phyloP scores from a whole-genome alignment of 2,888 invertebrate species.

The Carabus problematicus region DNA sequence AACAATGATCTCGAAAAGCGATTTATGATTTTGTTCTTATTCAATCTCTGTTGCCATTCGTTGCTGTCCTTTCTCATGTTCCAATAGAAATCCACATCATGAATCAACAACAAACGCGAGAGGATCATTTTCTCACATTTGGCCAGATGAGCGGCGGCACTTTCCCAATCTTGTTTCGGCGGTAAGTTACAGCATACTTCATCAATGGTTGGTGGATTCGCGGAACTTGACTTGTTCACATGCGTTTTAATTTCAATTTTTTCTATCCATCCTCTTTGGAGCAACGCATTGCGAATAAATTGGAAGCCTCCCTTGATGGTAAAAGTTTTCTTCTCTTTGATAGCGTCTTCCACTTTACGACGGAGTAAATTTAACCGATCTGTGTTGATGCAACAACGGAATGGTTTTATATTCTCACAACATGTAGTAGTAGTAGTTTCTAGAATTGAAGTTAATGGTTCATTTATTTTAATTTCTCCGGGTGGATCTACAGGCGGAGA shows the following conservation, averaged over 20 bases:
- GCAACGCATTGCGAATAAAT: slow-evolving; percentile 72
- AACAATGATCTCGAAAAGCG: slow-evolving; percentile 87
- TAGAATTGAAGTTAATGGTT: slow-evolving; percentile 8
- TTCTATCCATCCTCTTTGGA: slow-evolving; percentile 77
- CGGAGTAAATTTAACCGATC: slow-evolving; percentile 71
- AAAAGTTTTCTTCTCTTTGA: slow-evolving; percentile 71
- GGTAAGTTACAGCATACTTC: slow-evolving; percentile 57
- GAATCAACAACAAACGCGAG: slow-evolving; percentile 78
- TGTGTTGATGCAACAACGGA: slow-evolving; percentile 66
- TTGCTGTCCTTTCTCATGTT: slow-evolving; percentile 84
- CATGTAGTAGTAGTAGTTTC: slow-evolving; percentile 14
- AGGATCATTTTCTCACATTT: slow-evolving; percentile 72
- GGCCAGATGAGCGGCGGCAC: slow-evolving; percentile 60
- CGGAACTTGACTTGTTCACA: slow-evolving; percentile 12
- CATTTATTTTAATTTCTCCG: slow-evolving; percentile 13
- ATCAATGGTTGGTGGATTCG: slow-evolving; percentile 47
- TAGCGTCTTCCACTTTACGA: slow-evolving; percentile 70
- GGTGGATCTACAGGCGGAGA: slow-evolving; percentile 23
- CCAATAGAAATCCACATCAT: slow-evolving; percentile 89
- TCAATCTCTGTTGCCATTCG: slow-evolving; percentile 70
- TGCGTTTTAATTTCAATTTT: slow-evolving; percentile 61
- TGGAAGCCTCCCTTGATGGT: slow-evolving; percentile 72
- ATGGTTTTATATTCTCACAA: slow-evolving; percentile 56
- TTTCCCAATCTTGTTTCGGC: slow-evolving; percentile 56
- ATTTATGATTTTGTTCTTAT: slow-evolving; percentile 74